These are phyloP conservation scores for Pteronura brasiliensis DNA, from an alignment of 2,113 vertebrate species.

Conservation along the genomic window DNA sequence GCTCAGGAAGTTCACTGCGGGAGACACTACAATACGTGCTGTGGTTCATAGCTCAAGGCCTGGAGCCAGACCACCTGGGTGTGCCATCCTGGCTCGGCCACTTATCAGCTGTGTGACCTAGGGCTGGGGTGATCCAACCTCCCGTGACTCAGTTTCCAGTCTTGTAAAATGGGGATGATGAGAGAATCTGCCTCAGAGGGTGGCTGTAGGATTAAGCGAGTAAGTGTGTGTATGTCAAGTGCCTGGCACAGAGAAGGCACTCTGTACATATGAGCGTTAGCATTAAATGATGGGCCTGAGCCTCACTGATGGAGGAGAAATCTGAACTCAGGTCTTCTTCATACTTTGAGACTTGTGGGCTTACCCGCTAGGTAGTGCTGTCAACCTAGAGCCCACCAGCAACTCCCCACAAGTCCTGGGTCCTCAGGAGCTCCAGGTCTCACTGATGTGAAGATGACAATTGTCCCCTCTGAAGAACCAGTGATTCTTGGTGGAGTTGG, in stretches of 20 bases:
- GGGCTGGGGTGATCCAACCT: not conserved
- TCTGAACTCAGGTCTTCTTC: not conserved
- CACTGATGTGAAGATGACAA: not conserved
- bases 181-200: not conserved
- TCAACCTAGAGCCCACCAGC: no score
- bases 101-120: not conserved
- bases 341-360: fast-evolving
- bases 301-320: not conserved
- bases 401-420: not conserved
- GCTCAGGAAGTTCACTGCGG: not conserved
- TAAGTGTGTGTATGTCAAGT: not conserved
- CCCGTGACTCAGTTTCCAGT: not conserved
- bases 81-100: not conserved
- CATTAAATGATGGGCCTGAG: not conserved
- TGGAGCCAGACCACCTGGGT: not conserved
- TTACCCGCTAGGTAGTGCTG: not conserved
- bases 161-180: not conserved
- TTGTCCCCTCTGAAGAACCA: not conserved
- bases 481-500: not conserved
- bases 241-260: not conserved
- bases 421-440: not conserved
- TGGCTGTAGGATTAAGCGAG: not conserved
- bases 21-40: not conserved
- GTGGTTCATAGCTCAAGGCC: not conserved
- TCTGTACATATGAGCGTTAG: not conserved